Evolutionary conservation across 2,113 vertebrate genomes (phyloP).

Genomic region (Megaleporinus macrocephalus): DNA sequence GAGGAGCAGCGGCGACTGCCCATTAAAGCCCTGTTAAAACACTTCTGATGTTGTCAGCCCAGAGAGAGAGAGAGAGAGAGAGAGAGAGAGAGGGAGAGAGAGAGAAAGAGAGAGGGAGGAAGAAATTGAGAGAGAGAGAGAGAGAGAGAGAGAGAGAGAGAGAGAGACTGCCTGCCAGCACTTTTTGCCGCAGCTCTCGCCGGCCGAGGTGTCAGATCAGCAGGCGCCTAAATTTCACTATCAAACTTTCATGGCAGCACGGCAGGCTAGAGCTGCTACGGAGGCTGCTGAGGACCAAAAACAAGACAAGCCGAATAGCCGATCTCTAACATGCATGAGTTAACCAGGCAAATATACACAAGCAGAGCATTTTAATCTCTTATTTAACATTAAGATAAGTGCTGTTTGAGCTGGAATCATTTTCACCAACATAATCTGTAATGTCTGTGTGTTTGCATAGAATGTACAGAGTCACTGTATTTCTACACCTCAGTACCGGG

Average conservation of each 20-base stretch:
- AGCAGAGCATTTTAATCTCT: no score
- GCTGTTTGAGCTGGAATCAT: no score
- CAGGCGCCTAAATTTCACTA: slow-evolving; percentile 84
- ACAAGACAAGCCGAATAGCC: neutral
- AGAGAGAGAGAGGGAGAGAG: slow-evolving; percentile 54
- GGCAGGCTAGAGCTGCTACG: neutral
- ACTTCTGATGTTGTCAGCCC: slow-evolving; percentile 90
- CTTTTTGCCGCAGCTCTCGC: slow-evolving; percentile 51
- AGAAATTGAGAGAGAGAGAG: neutral
- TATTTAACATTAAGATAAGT: no score
- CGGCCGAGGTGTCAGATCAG: slow-evolving; percentile 85
- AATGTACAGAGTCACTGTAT: no score
- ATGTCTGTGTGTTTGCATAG: no score
- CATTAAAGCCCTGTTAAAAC: slow-evolving; percentile 97
- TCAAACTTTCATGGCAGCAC: slow-evolving; percentile 82
- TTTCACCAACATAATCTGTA: no score
- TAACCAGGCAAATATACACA: no score
- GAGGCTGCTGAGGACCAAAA: neutral
- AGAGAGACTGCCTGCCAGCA: slow-evolving; percentile 25
- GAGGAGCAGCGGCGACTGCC: slow-evolving; percentile 84
- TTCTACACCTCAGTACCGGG: no score
- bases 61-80: slow-evolving; percentile 73
- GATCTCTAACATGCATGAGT: no score
- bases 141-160: slow-evolving; percentile 25
- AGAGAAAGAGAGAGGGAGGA: no score